Conservation (phyloP, 1,140 invertebrate genomes). For the Propsilocerus akamusi region DNA sequence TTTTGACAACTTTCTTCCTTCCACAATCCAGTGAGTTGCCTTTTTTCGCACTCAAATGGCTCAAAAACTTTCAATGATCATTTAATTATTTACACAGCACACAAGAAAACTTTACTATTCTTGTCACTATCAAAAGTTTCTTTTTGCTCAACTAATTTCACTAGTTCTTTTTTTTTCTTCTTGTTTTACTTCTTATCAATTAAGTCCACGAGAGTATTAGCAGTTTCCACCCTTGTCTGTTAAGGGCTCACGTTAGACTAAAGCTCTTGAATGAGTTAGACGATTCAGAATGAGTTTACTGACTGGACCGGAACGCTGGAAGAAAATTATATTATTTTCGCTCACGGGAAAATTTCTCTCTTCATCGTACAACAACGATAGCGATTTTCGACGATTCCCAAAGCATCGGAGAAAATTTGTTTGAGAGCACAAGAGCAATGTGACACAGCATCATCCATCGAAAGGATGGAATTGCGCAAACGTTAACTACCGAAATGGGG, state of each 20-base stretch:
- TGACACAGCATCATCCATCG: too few relatives aligned
- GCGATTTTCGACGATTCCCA: too few relatives aligned
- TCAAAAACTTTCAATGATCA: too few relatives aligned
- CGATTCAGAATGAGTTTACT: not conserved
- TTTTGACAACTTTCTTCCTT: too few relatives aligned
- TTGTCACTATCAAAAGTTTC: not conserved
- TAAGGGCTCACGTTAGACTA: slow-evolving; percentile 3
- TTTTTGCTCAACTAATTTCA: not conserved
- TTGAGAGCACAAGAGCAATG: not conserved
- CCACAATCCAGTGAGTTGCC: too few relatives aligned
- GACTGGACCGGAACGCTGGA: not conserved
- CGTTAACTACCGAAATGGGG: too few relatives aligned
- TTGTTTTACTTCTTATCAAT: not conserved
- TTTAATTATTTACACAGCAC: not conserved
- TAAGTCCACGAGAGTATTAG: too few relatives aligned
- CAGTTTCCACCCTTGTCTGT: not conserved
- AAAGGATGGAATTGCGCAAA: too few relatives aligned
- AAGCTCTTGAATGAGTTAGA: not conserved
- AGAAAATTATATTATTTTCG: not conserved
- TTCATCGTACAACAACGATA: too few relatives aligned
- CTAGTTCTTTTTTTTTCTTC: not conserved
- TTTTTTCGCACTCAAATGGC: too few relatives aligned
- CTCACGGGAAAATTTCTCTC: too few relatives aligned
- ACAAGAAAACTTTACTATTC: not conserved
- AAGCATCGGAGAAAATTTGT: not conserved